Base-by-base conservation (phyloP, 2,888 invertebrate species). In the Chirona hameri region DNA sequence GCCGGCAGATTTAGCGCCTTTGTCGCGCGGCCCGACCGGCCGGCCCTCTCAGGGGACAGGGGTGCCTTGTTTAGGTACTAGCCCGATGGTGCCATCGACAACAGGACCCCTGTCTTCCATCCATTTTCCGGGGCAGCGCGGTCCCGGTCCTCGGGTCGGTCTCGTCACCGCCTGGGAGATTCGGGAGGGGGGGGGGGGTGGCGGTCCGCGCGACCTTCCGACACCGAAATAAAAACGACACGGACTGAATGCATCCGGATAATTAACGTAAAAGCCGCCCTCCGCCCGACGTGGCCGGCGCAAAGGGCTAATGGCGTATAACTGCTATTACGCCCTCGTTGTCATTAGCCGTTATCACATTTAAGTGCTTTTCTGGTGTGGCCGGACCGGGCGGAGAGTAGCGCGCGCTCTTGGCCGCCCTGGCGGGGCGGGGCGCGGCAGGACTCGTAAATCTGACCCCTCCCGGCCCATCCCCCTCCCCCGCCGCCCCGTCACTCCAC, bases 301-400 rank as follows among this genome's bases (percentile, higher is more conserved):
- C 69, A 69, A 69, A 29, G 69, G 69, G 69, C 27, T 69, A 69
- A 69, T 69, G 69, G 69, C n/a, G 69, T 69, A 69, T 69, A 69
- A 69, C 69, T 27, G 69, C n/a, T 69, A 69, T 69, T 69, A 69
- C 29, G 69, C 29, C n/a, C 29, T n/a, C 29, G 29, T 69, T 69
- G 69, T 69, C 69, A 29, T 69, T 69, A 69, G 69, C 29, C 14
- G 69, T 69, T 69, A 69, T 69, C 69, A 69, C n/a, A 2, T 0
- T 29, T 29, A 29, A 69, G 69, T 69, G 69, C 29, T 12, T 12
- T 14, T 29, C 69, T 12, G 29, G 69, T 15, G 69, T 12, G 15
- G 29, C 1, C 69, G 7, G 21, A 7, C 21, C n/a, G n/a, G 57
- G 21, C 18, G 21, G 57, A 18, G 57, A 21, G 57, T 18, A 7